Conservation (phyloP, 2,888 invertebrate genomes). For the Drosophila testacea region DNA sequence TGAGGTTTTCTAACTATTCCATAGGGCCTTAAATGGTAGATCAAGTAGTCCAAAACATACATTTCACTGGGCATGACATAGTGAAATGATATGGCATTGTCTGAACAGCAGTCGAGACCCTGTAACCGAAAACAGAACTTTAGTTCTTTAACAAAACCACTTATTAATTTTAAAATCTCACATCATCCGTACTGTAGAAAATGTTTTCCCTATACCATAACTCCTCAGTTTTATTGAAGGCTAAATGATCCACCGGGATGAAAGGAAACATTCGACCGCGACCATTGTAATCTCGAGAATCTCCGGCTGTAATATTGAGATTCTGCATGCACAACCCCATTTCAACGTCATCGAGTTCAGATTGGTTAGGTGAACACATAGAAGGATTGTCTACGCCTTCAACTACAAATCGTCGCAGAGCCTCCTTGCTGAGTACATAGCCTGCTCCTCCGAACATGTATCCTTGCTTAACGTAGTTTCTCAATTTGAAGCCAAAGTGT, state of each 20-base stretch:
- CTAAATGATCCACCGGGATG: constrained; percentile 96
- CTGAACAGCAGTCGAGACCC: constrained; percentile 90
- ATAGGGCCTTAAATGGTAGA: constrained; percentile 95
- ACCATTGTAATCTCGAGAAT: constrained; percentile 93
- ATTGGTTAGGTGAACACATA: constrained; percentile 85
- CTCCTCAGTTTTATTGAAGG: constrained; percentile 91
- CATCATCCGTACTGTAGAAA: constrained; percentile 94
- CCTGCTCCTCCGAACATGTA: constrained; percentile 98
- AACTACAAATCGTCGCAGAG: constrained; percentile 91
- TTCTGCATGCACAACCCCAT: constrained; percentile 92
- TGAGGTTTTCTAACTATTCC: constrained; percentile 82
- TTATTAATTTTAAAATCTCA: constrained; percentile 19
- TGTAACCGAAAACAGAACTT: constrained; percentile 10
- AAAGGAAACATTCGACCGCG: constrained; percentile 98
- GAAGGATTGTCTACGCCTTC: constrained; percentile 89
- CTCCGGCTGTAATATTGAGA: constrained; percentile 94
- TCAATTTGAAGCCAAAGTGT: constrained; percentile 97
- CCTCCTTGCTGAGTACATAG: constrained; percentile 95
- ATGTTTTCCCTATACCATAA: constrained; percentile 99
- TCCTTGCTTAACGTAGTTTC: constrained; percentile 89
- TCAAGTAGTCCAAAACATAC: constrained; percentile 97
- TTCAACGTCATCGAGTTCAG: constrained; percentile 84
- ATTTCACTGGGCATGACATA: constrained; percentile 95
- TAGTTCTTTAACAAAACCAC: too few species aligned
- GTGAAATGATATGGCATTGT: constrained; percentile 97